Evolutionary conservation across 2,797 vertebrate genomes (phyloP), one percentile per base, ranked within the genome.

Genomic region (Paedocypris micromegethes): DNA sequence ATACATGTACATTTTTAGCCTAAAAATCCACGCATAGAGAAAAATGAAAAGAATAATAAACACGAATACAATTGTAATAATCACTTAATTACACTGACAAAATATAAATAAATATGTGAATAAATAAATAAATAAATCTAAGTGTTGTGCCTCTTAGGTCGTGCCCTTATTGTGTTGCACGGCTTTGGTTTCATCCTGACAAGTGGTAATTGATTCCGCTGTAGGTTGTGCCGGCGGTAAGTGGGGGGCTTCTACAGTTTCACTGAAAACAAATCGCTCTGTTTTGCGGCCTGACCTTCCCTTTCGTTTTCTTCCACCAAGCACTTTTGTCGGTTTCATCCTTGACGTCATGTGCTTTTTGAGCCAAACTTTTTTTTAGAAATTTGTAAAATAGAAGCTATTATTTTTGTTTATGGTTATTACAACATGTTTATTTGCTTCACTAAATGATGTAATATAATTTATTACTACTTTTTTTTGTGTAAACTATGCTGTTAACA

Each of bases 181-280:
- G 87, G 84, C 75, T 93, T 86, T 72, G 81, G 88, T 98, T 97
- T 94, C 95, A 79, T 90, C 83, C 92, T 95, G 93, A 95, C 95
- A 94, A 93, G 92, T 93, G 91, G 92, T 95, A 94, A 97, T 94
- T 95, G 95, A 98, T 98, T 94, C 93, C 85, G 77, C 88, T 85
- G 88, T 92, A 93, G 90, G 90, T 91, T 91, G 90, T 90, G 89
- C 89, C 88, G 90, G 84, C 83, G 89, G 90, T 95, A 96, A 97
- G 93, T 95, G 93, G 90, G 89, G 83, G 83, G 85, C 82, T 40
- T 86, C 93, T 97, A 92, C 85, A 88, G 92, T 97, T 97, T 94
- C 96, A 94, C 89, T 95, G 95, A 96, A 97, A 97, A 97, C 94
- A 97, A 96, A 96, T 94, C 92, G 91, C 93, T 90, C 91, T 89